phyloP scores from a whole-genome alignment of 2,113 vertebrate species.

The Talpa occidentalis region DNA sequence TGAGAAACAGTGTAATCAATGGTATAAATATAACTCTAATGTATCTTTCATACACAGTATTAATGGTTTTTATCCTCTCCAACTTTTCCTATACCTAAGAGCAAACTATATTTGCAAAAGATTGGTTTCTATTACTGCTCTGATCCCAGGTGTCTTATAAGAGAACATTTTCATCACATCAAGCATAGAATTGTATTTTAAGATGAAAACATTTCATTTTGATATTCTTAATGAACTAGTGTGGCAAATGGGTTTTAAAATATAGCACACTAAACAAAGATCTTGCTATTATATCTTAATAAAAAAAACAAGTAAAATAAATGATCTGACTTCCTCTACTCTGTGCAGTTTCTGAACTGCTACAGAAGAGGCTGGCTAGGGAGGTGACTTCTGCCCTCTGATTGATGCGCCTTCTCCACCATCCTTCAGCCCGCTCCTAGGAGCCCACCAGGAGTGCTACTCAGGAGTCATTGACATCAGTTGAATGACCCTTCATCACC shows the following conservation, averaged over 20 bases:
- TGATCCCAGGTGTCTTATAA: not conserved
- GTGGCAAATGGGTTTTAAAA: constrained; percentile 1
- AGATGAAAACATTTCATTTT: constrained; percentile 10
- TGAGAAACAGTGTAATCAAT: constrained; percentile 79
- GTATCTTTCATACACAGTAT: constrained; percentile 68
- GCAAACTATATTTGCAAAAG: constrained; percentile 1
- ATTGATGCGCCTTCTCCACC: not conserved
- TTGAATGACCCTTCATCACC: constrained; percentile 61
- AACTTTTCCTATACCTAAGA: constrained; percentile 37
- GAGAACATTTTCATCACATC: constrained; percentile 51
- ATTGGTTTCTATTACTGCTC: not conserved
- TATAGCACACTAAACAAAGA: not conserved
- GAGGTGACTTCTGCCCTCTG: not conserved
- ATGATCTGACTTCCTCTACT: not conserved
- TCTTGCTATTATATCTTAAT: not conserved
- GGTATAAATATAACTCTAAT: constrained; percentile 74
- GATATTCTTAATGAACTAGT: not conserved
- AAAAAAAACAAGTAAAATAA: constrained; percentile 25
- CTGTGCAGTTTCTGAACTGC: not conserved
- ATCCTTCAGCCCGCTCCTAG: not conserved
- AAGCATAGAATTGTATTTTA: constrained; percentile 5
- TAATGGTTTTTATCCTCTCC: constrained; percentile 58
- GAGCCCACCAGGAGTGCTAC: not conserved
- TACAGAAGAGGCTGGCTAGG: not conserved
- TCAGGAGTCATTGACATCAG: constrained; percentile 6